These are phyloP conservation scores for Arrhamphus sclerolepis DNA, from an alignment of 2,797 vertebrate species.

Conservation along the genomic window DNA sequence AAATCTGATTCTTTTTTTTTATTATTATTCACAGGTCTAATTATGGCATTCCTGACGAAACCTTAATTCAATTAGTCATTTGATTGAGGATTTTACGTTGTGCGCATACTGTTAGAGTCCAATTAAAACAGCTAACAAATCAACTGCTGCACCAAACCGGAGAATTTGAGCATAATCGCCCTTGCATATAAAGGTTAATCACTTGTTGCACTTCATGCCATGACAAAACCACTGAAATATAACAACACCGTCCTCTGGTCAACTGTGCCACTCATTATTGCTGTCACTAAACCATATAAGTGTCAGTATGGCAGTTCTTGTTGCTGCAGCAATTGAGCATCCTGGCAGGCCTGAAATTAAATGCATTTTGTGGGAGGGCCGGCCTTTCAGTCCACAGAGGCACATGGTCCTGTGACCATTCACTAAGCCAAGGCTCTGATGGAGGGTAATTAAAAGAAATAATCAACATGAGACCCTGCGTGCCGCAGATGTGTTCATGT, in stretches of 20 bases:
- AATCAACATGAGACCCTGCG: slow-evolving; percentile 59
- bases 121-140: slow-evolving; percentile 42
- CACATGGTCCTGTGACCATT: slow-evolving; percentile 45
- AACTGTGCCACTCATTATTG: slow-evolving; percentile 8
- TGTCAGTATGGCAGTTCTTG: slow-evolving; percentile 16
- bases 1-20: slow-evolving; percentile 42
- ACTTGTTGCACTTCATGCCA: slow-evolving; percentile 23
- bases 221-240: slow-evolving; percentile 10
- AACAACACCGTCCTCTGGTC: slow-evolving; percentile 41
- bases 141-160: slow-evolving; percentile 10
- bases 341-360: slow-evolving; percentile 37
- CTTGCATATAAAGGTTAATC: slow-evolving; percentile 18
- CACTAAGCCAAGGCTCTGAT: slow-evolving; percentile 64
- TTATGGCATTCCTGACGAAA: slow-evolving; percentile 59
- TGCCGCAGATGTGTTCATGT: slow-evolving; percentile 22
- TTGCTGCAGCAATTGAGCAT: slow-evolving; percentile 6
- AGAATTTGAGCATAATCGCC: slow-evolving; percentile 27
- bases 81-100: slow-evolving; percentile 59
- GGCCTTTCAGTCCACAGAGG: slow-evolving; percentile 41
- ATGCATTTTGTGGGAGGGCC: slow-evolving; percentile 38
- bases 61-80: slow-evolving; percentile 61
- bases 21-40: slow-evolving; percentile 44
- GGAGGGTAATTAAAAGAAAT: slow-evolving; percentile 73
- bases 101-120: slow-evolving; percentile 46
- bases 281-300: slow-evolving; percentile 11